Conservation (phyloP, 2,113 vertebrate species). For the Struthio camelus region DNA sequence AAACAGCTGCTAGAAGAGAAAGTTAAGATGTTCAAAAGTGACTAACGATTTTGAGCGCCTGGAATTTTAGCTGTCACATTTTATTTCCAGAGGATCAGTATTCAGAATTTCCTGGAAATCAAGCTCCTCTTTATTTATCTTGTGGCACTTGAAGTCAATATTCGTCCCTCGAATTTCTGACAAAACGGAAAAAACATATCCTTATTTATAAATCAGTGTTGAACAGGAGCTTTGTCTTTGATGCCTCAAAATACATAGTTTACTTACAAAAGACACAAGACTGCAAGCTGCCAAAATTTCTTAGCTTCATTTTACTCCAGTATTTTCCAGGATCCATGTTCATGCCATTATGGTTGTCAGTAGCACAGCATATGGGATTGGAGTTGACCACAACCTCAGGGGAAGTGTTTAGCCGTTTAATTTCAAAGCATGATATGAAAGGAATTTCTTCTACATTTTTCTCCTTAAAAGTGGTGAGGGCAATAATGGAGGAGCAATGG, state of each 20-base stretch:
- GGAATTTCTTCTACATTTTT: not conserved
- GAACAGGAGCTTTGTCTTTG: not conserved
- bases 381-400: not conserved
- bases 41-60: not conserved
- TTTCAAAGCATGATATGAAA: not conserved
- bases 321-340: not conserved
- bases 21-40: not conserved
- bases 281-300: not conserved
- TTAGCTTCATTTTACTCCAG: not conserved
- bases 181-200: not conserved
- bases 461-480: not conserved
- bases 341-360: not conserved
- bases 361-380: not conserved
- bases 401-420: not conserved
- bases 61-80: not conserved
- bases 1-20: conserved; percentile 1
- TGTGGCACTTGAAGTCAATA: not conserved
- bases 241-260: not conserved
- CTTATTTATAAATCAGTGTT: not conserved
- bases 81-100: not conserved
- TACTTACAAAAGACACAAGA: not conserved
- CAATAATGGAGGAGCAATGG: not conserved
- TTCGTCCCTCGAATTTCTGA: not conserved
- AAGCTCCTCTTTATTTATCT: not conserved
- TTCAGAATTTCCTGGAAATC: not conserved